Base-by-base conservation (phyloP, 2,797 vertebrate species). In the Echeneis naucrates region DNA sequence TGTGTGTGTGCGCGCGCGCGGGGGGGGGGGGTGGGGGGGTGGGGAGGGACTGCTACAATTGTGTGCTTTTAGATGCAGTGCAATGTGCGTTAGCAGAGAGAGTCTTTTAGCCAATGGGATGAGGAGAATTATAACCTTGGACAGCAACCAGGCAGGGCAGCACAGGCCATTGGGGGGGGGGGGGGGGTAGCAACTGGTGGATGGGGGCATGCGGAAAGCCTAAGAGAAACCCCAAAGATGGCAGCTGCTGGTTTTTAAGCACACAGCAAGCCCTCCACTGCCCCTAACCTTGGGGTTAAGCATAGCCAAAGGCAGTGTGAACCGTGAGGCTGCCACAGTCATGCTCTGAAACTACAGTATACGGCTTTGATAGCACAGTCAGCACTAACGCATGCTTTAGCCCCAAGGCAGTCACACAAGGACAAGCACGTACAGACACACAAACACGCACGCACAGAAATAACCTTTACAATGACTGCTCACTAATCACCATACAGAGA, bases 381-480 rank as follows among this genome's bases (percentile, higher is more conserved):
- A 90, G 88, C 87, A 83, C 83, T 79, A 86, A 86, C 87, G 58
- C 89, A 88, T 88, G 90, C 90, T 87, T 84, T 76, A 83, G 87
- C 86, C 88, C 83, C 76, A 64, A 83, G 86, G 89, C 84, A 81
- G 85, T 86, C 77, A 70, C 88, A 88, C 89, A 89, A 88, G 78
- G 88, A 88, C 77, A 76, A 62, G 82, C 88, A 77, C 82, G 72
- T 82, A 89, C 69, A 23, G 81, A 89, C 88, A 89, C 85, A 90
- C 86, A 85, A 81, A 87, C 87, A 90, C 76, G 67, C 83, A 85
- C 84, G 59, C 84, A 84, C 76, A 86, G 88, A 89, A 84, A 86
- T 87, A 88, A 92, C 92, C 91, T 89, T 91, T 91, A 88, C 86
- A 78, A 82, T 67, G 78, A 78, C 83, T 86, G 88, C 86, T 86